Conservation (phyloP, 2,888 invertebrate species). For the Drosophila maculinotata region DNA sequence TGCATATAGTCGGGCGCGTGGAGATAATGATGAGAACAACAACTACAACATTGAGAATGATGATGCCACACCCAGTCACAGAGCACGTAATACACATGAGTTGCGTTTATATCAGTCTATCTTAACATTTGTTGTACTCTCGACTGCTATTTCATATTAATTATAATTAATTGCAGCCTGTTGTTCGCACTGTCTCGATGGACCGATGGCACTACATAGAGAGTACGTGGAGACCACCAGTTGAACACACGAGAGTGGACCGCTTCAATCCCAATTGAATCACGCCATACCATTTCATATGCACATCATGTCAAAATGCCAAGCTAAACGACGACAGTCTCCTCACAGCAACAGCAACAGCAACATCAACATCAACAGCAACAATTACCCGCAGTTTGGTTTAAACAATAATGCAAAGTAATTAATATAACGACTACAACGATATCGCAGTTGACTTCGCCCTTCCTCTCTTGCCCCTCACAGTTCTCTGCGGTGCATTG, state of each 20-base stretch:
- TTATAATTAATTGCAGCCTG: conserved; percentile 66
- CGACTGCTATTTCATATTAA: conserved; percentile 56
- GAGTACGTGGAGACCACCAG: conserved; percentile 18
- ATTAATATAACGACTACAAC: conserved; percentile 66
- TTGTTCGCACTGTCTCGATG: conserved; percentile 24
- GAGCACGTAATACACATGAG: conserved; percentile 37
- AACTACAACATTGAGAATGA: conserved; percentile 8
- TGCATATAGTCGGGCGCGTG: conserved; percentile 57
- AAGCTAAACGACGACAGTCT: conserved; percentile 45
- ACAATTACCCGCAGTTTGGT: conserved; percentile 64
- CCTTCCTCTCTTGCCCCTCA: not conserved
- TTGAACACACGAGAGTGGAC: conserved; percentile 1
- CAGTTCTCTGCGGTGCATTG: conserved; percentile 28
- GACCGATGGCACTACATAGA: conserved; percentile 22
- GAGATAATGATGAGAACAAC: conserved; percentile 18
- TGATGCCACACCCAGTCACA: conserved; percentile 63
- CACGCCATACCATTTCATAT: conserved; percentile 51
- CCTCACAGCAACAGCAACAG: conserved; percentile 22
- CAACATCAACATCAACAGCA: conserved; percentile 25
- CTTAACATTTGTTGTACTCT: conserved; percentile 35
- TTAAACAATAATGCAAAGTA: conserved; percentile 80
- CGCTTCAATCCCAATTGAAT: conserved; percentile 44
- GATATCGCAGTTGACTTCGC: conserved; percentile 23
- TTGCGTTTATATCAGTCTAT: conserved; percentile 38
- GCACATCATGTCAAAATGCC: conserved; percentile 50